These are phyloP conservation scores for Aldrovandia affinis DNA, from an alignment of 2,797 vertebrate genomes.

Conservation along the genomic window DNA sequence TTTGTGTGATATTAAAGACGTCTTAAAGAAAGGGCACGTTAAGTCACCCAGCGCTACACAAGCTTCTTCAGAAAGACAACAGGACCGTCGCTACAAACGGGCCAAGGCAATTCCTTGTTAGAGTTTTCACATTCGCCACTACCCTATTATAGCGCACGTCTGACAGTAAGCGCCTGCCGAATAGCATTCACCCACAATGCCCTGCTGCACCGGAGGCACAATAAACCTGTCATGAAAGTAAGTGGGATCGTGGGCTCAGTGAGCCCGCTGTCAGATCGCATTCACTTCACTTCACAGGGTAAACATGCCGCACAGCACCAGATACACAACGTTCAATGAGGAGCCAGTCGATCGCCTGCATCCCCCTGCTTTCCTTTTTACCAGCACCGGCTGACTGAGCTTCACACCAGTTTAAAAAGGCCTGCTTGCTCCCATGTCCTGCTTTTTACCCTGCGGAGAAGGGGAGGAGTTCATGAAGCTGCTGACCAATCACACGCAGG, in stretches of 20 bases:
- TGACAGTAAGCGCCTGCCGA: neutral
- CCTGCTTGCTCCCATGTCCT: neutral
- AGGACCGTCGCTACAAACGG: neutral
- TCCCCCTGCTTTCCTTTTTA: neutral
- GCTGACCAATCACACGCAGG: neutral
- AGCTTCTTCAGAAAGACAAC: neutral
- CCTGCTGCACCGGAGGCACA: neutral
- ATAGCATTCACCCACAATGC: neutral
- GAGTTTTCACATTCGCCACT: neutral
- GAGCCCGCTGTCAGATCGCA: neutral
- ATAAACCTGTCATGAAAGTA: neutral
- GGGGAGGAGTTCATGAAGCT: neutral
- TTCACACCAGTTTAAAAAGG: neutral
- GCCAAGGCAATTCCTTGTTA: neutral
- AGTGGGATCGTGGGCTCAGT: neutral
- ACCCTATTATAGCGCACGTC: too few species aligned
- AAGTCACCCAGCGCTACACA: neutral
- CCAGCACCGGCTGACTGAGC: neutral
- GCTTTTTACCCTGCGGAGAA: neutral
- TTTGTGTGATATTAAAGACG: neutral
- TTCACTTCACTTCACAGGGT: neutral
- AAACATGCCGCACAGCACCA: neutral
- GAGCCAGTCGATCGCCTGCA: neutral
- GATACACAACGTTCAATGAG: neutral
- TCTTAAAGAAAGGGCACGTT: neutral